Percentiles rank a stretch among this genome's conserved stretches.
Evolutionary conservation across 2,888 invertebrate genomes (phyloP).

Genomic region (Idaea dimidiata): DNA sequence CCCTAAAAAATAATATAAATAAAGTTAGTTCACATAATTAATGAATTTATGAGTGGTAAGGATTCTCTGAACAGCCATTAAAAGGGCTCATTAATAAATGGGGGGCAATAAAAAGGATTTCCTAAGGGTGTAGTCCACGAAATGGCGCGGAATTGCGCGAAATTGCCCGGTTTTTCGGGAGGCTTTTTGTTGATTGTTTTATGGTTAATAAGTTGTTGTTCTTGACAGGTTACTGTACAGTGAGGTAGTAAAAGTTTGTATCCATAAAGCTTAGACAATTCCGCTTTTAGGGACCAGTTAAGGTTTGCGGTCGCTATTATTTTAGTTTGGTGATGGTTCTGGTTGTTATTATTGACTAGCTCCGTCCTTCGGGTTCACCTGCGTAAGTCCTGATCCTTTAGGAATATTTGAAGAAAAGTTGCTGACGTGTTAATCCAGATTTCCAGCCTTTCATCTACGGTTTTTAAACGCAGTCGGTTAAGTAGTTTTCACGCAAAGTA

Average conservation of each 20-base stretch:
- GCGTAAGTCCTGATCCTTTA: too few relatives aligned
- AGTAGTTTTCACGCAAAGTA: too few relatives aligned
- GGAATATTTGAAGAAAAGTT: too few relatives aligned
- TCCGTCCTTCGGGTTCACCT: too few relatives aligned
- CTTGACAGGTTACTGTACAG: not conserved
- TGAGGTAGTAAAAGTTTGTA: not conserved
- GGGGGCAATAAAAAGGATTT: slow-evolving; percentile 35
- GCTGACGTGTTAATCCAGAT: too few relatives aligned
- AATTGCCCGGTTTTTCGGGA: slow-evolving; percentile 33
- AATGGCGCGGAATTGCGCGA: slow-evolving; percentile 27
- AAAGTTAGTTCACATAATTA: slow-evolving; percentile 31
- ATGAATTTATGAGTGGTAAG: slow-evolving; percentile 33
- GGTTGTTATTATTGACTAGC: too few relatives aligned
- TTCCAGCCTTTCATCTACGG: too few relatives aligned
- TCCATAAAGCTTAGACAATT: too few relatives aligned
- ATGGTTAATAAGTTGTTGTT: not conserved
- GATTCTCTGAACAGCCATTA: slow-evolving; percentile 29
- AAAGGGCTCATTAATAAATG: slow-evolving; percentile 40
- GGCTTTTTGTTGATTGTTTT: slow-evolving; percentile 31
- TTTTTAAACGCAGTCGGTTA: too few relatives aligned
- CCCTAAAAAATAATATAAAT: not conserved
- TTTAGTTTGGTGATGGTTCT: too few relatives aligned
- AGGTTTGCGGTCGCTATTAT: too few relatives aligned
- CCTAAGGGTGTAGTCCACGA: slow-evolving; percentile 26
- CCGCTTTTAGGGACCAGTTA: too few relatives aligned